Conservation (phyloP, 2,888 invertebrate genomes). For the Eupithecia subfuscata region DNA sequence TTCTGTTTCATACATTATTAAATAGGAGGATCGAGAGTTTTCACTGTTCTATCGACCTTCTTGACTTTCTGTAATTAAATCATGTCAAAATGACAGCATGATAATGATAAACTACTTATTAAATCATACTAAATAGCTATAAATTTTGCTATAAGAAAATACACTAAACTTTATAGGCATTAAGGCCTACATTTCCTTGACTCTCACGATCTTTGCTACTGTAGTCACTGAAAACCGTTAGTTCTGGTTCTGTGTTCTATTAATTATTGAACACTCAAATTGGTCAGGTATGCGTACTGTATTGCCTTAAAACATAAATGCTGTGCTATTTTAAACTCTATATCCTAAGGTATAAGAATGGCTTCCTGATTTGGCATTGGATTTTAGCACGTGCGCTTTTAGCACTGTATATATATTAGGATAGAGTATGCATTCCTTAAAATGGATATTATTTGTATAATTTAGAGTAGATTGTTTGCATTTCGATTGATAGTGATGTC, state of each 20-base stretch:
- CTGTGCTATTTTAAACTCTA: constrained; percentile 19
- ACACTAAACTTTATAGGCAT: not conserved
- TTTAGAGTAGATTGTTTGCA: no score
- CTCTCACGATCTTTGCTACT: constrained; percentile 34
- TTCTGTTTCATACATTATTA: not conserved
- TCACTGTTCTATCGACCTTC: constrained; percentile 11
- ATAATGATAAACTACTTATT: constrained; percentile 16
- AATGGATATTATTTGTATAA: no score
- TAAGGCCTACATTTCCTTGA: constrained; percentile 23
- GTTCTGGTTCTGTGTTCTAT: constrained; percentile 41
- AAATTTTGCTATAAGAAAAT: not conserved
- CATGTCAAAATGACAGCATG: constrained; percentile 11
- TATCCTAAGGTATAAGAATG: not conserved
- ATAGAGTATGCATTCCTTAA: no score
- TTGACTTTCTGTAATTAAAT: constrained; percentile 13
- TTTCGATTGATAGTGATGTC: no score
- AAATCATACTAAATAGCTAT: constrained; percentile 11
- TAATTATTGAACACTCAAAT: constrained; percentile 48
- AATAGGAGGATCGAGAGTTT: not conserved
- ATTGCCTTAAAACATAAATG: constrained; percentile 22
- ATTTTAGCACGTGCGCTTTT: constrained; percentile 44
- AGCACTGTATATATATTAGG: constrained; percentile 38
- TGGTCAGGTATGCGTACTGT: constrained; percentile 41
- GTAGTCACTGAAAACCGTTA: constrained; percentile 35
- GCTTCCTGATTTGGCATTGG: constrained; percentile 20